phyloP scores from a whole-genome alignment of 2,888 invertebrate species.

The Pollenia amentaria region DNA sequence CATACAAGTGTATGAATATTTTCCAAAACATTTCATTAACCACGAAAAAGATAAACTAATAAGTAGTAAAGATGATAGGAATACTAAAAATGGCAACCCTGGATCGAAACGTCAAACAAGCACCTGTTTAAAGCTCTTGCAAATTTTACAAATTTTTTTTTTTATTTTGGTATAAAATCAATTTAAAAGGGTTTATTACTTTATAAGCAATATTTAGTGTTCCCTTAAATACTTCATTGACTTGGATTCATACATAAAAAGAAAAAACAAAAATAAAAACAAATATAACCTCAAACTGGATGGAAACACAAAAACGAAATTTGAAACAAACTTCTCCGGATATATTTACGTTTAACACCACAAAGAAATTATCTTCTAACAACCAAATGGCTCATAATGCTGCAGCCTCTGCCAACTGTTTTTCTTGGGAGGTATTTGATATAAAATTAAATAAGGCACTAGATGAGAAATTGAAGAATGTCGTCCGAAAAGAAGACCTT shows the following conservation, averaged over 20 bases:
- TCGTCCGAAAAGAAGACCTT: neutral
- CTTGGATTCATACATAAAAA: no score
- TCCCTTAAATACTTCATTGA: no score
- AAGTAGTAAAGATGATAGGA: no score
- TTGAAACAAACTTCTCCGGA: conserved; percentile 22
- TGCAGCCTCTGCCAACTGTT: neutral
- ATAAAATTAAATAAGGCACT: neutral
- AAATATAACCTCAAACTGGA: neutral
- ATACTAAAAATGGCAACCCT: no score
- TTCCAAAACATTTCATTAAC: no score
- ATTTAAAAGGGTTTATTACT: neutral
- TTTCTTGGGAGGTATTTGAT: neutral
- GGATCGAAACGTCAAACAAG: neutral
- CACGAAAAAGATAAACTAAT: no score
- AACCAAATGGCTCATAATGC: neutral
- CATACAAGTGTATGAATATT: no score
- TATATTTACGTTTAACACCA: neutral
- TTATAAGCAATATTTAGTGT: no score
- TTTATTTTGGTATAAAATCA: neutral
- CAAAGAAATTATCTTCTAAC: neutral
- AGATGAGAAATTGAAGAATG: neutral
- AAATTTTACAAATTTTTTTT: neutral
- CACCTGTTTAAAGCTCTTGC: conserved; percentile 1
- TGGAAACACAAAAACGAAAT: conserved; percentile 6
- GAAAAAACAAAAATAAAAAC: neutral